phyloP scores from a whole-genome alignment of 1,140 invertebrate species.

The Drosophila littoralis region DNA sequence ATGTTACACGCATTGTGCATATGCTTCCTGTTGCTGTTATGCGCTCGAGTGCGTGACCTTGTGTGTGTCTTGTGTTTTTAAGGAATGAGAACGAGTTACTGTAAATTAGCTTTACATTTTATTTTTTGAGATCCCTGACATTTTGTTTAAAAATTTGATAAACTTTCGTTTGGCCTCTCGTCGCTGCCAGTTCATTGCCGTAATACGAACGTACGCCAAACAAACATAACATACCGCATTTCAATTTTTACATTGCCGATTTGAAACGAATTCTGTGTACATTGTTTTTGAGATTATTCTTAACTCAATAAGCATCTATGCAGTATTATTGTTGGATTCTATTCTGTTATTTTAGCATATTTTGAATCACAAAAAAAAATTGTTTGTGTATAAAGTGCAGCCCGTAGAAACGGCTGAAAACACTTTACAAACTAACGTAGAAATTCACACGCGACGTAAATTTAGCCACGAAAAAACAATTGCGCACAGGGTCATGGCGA shows the following conservation, averaged over 20 bases:
- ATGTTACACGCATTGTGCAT: conserved; percentile 26
- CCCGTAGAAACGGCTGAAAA: neutral
- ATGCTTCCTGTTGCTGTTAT: neutral
- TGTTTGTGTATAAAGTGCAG: neutral
- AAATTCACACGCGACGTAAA: conserved; percentile 45
- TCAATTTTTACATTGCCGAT: neutral
- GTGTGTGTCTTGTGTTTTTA: conserved; percentile 20
- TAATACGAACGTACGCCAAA: neutral
- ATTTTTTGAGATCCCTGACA: conserved; percentile 16
- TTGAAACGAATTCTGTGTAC: too few species aligned
- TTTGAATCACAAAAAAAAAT: conserved; percentile 4
- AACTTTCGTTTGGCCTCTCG: neutral
- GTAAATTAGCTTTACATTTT: conserved; percentile 48
- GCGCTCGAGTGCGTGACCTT: neutral
- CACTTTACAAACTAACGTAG: conserved; percentile 32
- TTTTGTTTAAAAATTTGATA: neutral
- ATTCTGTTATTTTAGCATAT: conserved; percentile 3
- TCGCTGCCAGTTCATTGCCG: too few species aligned
- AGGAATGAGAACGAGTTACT: conserved; percentile 66
- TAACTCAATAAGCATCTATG: too few species aligned
- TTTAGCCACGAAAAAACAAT: conserved; percentile 2
- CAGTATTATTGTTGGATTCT: neutral
- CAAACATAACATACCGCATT: neutral
- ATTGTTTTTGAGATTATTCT: too few species aligned
- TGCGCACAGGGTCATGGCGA: conserved; percentile 44